Conservation (phyloP, 2,888 invertebrate species). For the Melikaiella ostensackeni region DNA sequence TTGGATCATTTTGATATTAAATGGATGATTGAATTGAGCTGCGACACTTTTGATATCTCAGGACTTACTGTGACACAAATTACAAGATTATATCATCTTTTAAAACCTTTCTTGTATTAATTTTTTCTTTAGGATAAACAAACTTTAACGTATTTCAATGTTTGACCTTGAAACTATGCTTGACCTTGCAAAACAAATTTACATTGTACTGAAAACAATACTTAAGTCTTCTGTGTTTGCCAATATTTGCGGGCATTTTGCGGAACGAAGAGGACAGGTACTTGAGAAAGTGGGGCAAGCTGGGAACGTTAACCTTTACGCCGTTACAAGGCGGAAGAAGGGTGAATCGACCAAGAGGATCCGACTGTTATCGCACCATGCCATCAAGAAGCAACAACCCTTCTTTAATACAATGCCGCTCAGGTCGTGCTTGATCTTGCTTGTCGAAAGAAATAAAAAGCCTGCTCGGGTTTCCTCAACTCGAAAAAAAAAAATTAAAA, state of each 20-base stretch:
- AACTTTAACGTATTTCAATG: not conserved
- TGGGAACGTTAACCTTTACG: conserved; percentile 25
- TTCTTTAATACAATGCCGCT: conserved; percentile 6
- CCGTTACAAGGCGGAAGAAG: conserved; percentile 32
- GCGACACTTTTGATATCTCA: too few relatives aligned
- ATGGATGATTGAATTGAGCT: too few relatives aligned
- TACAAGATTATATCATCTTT: too few relatives aligned
- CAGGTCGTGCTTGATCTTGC: conserved; percentile 1
- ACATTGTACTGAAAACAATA: conserved; percentile 15
- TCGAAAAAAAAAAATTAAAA: not conserved
- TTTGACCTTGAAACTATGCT: not conserved
- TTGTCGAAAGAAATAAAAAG: conserved; percentile 13
- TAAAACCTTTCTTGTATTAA: too few relatives aligned
- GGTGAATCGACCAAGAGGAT: conserved; percentile 27
- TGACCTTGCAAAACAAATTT: conserved; percentile 13
- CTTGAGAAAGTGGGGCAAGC: conserved; percentile 32
- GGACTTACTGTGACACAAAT: too few relatives aligned
- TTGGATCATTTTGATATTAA: too few relatives aligned
- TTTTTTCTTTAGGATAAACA: too few relatives aligned
- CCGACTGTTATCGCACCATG: conserved; percentile 31
- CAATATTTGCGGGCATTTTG: conserved; percentile 19
- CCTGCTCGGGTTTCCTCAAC: not conserved
- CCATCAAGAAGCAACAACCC: conserved; percentile 22
- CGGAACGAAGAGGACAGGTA: conserved; percentile 33
- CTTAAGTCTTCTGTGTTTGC: not conserved